These are phyloP conservation scores for Mesocentrotus franciscanus DNA, from an alignment of 53 echinoderm and acorn worm species.

Conservation along the genomic window DNA sequence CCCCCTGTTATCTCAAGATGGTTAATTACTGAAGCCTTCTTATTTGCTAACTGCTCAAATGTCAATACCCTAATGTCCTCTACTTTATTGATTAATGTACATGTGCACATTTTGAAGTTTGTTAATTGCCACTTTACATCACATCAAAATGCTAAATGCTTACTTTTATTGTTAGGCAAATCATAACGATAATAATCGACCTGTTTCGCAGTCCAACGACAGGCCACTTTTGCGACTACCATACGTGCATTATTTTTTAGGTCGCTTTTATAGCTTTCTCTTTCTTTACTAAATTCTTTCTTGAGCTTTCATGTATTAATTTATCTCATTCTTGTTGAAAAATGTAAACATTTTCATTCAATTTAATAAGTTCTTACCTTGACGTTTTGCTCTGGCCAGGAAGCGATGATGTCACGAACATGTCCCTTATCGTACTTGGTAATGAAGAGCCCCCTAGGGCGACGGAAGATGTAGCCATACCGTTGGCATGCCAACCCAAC, in stretches of 20 bases:
- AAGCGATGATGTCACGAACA: constrained; percentile 84
- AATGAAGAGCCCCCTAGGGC: constrained; percentile 94
- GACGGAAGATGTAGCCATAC: constrained; percentile 95
- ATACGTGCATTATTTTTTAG: too few relatives aligned
- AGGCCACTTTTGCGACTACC: too few relatives aligned
- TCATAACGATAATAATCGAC: too few relatives aligned
- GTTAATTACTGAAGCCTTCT: neutral
- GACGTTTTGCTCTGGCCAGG: constrained; percentile 93
- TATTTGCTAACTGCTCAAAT: neutral
- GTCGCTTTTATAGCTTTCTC: too few relatives aligned
- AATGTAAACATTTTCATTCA: neutral
- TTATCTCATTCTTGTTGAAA: neutral
- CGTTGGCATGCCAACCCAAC: constrained; percentile 96
- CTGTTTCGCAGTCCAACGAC: too few relatives aligned
- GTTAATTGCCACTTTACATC: too few relatives aligned
- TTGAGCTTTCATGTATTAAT: too few relatives aligned
- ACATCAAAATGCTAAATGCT: too few relatives aligned
- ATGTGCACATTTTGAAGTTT: too few relatives aligned
- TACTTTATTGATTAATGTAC: too few relatives aligned
- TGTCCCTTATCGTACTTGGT: constrained; percentile 94
- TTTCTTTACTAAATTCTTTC: too few relatives aligned
- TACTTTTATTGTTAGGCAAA: too few relatives aligned
- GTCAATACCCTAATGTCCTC: neutral
- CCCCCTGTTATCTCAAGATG: neutral
- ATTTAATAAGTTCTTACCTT: constrained; percentile 71